Evolutionary conservation across 2,797 vertebrate genomes (phyloP), one percentile per base, ranked within the genome.

Genomic region (Neostethus bicornis): DNA sequence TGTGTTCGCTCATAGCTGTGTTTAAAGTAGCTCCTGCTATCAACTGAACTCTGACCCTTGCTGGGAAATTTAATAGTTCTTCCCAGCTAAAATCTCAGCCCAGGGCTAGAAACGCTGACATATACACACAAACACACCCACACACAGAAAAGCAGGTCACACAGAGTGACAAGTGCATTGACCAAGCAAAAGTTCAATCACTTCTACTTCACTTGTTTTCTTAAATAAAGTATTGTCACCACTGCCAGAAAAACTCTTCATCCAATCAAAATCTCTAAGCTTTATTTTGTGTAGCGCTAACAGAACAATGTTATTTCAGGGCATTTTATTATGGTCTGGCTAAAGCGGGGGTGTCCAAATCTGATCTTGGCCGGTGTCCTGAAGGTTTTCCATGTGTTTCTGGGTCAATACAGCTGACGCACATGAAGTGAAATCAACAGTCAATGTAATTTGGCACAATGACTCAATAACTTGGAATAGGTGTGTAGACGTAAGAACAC

Each of bases 111-210:
- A 56, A 48, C 6, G 8, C 72, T 82, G 50, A 80, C 68, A 45
- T 12, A 26, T 57, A 52, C 14, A 59, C 17, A 52, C 20, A 54
- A 26, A 50, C 55, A 61, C 50, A 47, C 47, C 45, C 39, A 55
- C 31, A 37, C n/a, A 28, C 32, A 39, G 44, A 19, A 81, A 90
- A 86, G 35, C 70, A 79, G 83, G 80, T 85, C 84, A 85, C 35
- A 46, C 26, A 41, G 44, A 62, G 42, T 61, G 58, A 61, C 59
- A 77, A 85, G 85, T 78, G 79, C 80, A 81, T 16, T 84, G 81
- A 86, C 63, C 77, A 85, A 72, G 74, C 87, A 84, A 71, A 23
- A 42, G 9, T 17, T 51, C 4, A 53, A 80, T 83, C 39, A 51
- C 14, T 83, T 86, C 77, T 70, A 63, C 82, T 72, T 73, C 71